Conservation (phyloP, 2,888 invertebrate genomes). For the Drosophila mettleri region DNA sequence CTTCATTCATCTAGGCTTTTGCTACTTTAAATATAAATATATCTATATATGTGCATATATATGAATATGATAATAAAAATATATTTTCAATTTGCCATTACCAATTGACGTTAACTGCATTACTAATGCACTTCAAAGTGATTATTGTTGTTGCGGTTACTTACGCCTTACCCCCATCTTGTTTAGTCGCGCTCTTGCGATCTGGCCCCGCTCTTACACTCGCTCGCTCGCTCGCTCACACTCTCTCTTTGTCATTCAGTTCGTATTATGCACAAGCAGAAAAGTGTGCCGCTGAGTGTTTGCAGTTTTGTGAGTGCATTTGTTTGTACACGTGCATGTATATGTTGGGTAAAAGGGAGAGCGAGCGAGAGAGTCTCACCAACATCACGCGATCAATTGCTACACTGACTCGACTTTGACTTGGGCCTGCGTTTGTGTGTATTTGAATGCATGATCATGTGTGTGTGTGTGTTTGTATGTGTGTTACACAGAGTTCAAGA, state of each 20-base stretch:
- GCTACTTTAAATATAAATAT: constrained; percentile 9
- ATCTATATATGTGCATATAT: constrained; percentile 1
- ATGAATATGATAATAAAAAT: no score
- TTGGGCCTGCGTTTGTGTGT: constrained; percentile 10
- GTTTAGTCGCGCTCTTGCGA: constrained; percentile 28
- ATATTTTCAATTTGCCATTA: constrained; percentile 26
- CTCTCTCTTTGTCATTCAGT: not conserved
- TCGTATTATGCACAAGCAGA: constrained; percentile 30
- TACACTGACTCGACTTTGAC: constrained; percentile 41
- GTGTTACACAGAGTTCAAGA: constrained; percentile 62
- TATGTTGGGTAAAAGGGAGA: constrained; percentile 12
- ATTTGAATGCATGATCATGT: constrained; percentile 4
- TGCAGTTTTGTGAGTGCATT: constrained; percentile 25
- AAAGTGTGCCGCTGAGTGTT: constrained; percentile 56
- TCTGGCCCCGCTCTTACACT: constrained; percentile 15
- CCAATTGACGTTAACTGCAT: constrained; percentile 40
- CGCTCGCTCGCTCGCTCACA: no score
- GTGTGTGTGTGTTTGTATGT: constrained; percentile 1
- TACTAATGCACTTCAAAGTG: constrained; percentile 47
- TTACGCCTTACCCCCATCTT: constrained; percentile 42
- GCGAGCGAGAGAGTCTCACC: constrained; percentile 15
- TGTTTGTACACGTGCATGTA: constrained; percentile 32
- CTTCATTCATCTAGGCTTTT: constrained; percentile 31
- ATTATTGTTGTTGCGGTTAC: constrained; percentile 28
- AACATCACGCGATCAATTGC: constrained; percentile 57